Percentiles rank a stretch among this genome's conserved stretches.
Evolutionary conservation across 2,113 vertebrate species (phyloP).

Genomic region (Toxotes chatareus): DNA sequence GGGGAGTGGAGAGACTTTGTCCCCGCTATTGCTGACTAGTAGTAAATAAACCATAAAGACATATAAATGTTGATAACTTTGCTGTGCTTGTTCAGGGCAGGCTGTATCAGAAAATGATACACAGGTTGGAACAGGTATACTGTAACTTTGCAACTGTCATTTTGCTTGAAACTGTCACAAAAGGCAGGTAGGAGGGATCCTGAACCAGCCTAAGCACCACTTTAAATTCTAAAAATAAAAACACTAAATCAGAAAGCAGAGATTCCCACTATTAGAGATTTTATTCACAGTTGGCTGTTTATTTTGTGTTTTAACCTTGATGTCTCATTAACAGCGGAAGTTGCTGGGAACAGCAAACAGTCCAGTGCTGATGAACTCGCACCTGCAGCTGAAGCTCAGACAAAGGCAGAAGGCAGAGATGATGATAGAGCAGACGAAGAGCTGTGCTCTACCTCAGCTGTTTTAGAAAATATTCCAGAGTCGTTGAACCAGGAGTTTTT

Average conservation of each 20-base stretch:
- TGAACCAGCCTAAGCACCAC: not conserved
- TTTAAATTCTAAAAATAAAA: not conserved
- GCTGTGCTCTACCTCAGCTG: conserved; percentile 48
- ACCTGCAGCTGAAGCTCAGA: not conserved
- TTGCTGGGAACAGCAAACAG: not conserved
- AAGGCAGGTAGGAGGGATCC: no score
- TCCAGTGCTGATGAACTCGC: not conserved
- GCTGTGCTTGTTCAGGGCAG: not conserved
- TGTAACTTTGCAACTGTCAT: no score
- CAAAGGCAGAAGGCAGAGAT: not conserved
- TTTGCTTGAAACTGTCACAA: no score
- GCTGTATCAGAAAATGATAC: not conserved
- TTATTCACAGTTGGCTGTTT: not conserved
- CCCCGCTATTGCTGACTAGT: no score
- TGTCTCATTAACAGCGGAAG: conserved; percentile 25
- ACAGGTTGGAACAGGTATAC: no score
- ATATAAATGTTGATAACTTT: no score
- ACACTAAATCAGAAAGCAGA: not conserved
- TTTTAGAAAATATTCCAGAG: conserved; percentile 85
- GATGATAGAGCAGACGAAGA: conserved; percentile 25
- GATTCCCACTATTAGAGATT: not conserved
- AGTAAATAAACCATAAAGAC: no score
- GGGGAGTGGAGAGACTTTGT: no score
- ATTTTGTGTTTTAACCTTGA: not conserved
- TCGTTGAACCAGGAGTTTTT: conserved; percentile 62